Evolutionary conservation across 2,888 invertebrate genomes (phyloP).

Genomic region (Hofmannophila pseudospretella): DNA sequence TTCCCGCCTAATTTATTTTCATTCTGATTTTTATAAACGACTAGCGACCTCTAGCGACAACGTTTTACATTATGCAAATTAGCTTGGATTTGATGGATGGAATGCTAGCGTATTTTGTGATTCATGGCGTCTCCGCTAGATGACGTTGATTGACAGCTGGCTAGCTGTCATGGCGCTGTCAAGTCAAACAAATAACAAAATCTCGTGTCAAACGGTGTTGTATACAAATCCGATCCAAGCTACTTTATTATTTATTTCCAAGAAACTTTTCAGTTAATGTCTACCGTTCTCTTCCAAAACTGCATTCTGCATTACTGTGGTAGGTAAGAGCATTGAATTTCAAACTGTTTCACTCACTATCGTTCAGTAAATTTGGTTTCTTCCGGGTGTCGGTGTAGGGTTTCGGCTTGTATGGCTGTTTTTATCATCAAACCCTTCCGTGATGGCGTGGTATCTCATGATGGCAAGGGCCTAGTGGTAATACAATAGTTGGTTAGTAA

Average conservation of each 20-base stretch:
- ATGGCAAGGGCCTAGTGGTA: slow-evolving; percentile 27
- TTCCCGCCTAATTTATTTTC: background rate
- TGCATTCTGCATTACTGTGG: slow-evolving; percentile 37
- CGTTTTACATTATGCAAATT: slow-evolving; percentile 45
- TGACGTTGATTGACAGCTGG: slow-evolving; percentile 43
- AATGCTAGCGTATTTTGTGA: slow-evolving; percentile 8
- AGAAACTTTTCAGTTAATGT: slow-evolving; percentile 57
- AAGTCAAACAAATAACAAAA: slow-evolving; percentile 35
- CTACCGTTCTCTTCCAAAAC: slow-evolving; percentile 30
- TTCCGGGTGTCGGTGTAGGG: slow-evolving; percentile 53
- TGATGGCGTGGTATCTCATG: slow-evolving; percentile 30
- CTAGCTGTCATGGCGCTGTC: slow-evolving; percentile 29
- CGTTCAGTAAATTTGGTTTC: slow-evolving; percentile 45
- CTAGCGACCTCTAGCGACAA: slow-evolving; percentile 44
- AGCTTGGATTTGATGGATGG: slow-evolving; percentile 7
- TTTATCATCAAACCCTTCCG: slow-evolving; percentile 35
- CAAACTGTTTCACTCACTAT: slow-evolving; percentile 53
- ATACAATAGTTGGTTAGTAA: slow-evolving; percentile 29
- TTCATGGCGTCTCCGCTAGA: slow-evolving; percentile 35
- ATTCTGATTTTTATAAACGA: background rate
- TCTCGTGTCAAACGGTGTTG: slow-evolving; percentile 48
- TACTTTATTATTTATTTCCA: slow-evolving; percentile 69
- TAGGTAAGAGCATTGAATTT: slow-evolving; percentile 42
- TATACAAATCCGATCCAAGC: slow-evolving; percentile 69
- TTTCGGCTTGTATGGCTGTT: slow-evolving; percentile 47